These are phyloP conservation scores for Sebastes hubbsi DNA, from an alignment of 2,797 vertebrate species.

Conservation along the genomic window DNA sequence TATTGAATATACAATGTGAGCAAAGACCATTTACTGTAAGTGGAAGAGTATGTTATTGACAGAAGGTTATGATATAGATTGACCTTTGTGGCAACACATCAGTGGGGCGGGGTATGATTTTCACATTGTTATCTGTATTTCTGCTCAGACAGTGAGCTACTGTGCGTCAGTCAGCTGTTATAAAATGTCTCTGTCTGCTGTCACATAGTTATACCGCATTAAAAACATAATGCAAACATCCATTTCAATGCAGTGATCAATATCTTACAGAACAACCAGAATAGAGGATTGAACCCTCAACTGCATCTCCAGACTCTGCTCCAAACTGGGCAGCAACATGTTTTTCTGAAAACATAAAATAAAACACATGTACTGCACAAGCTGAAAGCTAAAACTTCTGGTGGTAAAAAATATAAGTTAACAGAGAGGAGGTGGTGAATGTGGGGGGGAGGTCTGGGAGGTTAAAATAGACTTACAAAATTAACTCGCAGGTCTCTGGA, in stretches of 20 bases:
- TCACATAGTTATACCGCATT: neutral
- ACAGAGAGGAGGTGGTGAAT: neutral
- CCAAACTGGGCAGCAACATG: slow-evolving; percentile 42
- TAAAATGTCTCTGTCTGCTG: neutral
- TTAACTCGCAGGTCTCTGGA: slow-evolving; percentile 85
- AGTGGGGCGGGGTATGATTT: neutral
- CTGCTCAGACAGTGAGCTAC: neutral
- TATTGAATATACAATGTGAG: neutral
- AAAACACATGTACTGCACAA: neutral
- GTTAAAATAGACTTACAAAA: slow-evolving; percentile 73
- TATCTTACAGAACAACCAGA: slow-evolving; percentile 82
- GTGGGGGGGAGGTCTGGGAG: neutral
- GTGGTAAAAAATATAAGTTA: neutral
- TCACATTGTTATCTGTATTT: neutral
- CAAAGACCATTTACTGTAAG: neutral
- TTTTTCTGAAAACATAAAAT: slow-evolving; percentile 66
- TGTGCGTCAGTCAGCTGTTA: neutral
- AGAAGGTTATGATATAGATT: neutral
- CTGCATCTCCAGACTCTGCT: slow-evolving; percentile 68
- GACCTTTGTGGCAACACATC: neutral
- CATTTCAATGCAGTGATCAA: neutral
- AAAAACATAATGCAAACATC: neutral
- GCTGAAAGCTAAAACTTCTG: neutral
- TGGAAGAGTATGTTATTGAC: neutral
- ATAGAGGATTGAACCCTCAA: slow-evolving; percentile 76